These are phyloP conservation scores for Vidua macroura DNA, from an alignment of 2,113 vertebrate species.

Conservation along the genomic window DNA sequence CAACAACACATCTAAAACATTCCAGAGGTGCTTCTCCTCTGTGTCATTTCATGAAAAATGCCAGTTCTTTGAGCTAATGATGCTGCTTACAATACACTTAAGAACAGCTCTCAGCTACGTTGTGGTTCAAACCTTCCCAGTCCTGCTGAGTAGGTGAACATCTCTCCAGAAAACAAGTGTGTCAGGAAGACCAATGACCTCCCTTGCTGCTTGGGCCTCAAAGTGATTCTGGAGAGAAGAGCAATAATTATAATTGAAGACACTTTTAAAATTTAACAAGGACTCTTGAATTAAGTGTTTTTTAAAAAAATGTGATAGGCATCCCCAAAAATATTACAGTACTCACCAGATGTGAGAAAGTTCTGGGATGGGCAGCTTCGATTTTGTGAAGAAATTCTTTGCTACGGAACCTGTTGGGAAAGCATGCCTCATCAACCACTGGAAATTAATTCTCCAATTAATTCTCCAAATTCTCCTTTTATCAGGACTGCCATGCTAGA, in stretches of 20 bases:
- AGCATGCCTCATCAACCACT: background rate
- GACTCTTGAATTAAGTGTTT: background rate
- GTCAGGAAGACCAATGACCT: slow-evolving; percentile 12
- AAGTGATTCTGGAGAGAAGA: slow-evolving; percentile 35
- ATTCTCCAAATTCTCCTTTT: background rate
- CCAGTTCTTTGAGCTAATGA: slow-evolving; percentile 20
- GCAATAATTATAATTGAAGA: slow-evolving; percentile 32
- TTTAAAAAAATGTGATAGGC: background rate
- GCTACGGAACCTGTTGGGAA: slow-evolving; percentile 84
- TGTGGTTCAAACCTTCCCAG: background rate
- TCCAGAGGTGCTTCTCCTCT: slow-evolving; percentile 29
- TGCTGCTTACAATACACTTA: background rate
- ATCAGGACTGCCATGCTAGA: background rate
- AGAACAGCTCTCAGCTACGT: slow-evolving; percentile 14
- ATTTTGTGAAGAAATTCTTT: slow-evolving; percentile 98
- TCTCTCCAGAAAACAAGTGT: slow-evolving; percentile 31
- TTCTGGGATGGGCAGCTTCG: slow-evolving; percentile 93
- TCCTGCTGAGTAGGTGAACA: background rate
- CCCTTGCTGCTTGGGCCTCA: slow-evolving; percentile 16
- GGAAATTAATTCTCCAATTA: background rate
- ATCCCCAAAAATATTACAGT: background rate
- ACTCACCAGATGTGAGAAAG: slow-evolving; percentile 97
- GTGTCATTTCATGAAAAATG: slow-evolving; percentile 1
- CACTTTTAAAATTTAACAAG: slow-evolving; percentile 9
- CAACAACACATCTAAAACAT: slow-evolving; percentile 24